phyloP scores from a whole-genome alignment of 1,140 invertebrate species.

The Aethina tumida region DNA sequence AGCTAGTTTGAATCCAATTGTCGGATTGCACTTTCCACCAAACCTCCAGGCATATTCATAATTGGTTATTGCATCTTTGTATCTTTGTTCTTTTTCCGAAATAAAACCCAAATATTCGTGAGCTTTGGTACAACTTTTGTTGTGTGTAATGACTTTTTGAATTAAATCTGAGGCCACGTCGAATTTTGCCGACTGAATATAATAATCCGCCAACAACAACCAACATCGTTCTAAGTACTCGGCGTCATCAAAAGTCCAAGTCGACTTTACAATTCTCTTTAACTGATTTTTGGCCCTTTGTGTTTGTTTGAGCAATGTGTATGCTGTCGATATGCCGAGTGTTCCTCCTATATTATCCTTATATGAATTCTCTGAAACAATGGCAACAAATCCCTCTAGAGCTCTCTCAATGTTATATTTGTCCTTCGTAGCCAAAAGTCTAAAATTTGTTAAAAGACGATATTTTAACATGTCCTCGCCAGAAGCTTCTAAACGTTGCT shows the following conservation, averaged over 20 bases:
- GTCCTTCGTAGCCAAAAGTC: conserved; percentile 74
- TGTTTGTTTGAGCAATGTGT: conserved; percentile 81
- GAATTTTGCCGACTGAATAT: conserved; percentile 77
- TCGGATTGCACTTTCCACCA: conserved; percentile 67
- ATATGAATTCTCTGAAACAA: conserved; percentile 57
- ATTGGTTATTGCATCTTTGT: conserved; percentile 71
- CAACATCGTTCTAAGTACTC: conserved; percentile 93
- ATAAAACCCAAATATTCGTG: conserved; percentile 83
- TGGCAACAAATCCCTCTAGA: conserved; percentile 67
- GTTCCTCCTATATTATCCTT: conserved; percentile 79
- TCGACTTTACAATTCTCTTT: conserved; percentile 76
- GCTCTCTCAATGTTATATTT: conserved; percentile 79
- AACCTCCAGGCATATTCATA: conserved; percentile 83
- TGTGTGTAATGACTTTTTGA: conserved; percentile 72
- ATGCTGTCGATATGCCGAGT: conserved; percentile 77
- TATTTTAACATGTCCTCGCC: conserved; percentile 54
- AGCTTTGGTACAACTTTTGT: conserved; percentile 83
- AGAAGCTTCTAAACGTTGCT: conserved; percentile 50
- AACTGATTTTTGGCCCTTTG: conserved; percentile 86
- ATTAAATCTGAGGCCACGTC: conserved; percentile 80
- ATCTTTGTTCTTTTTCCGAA: conserved; percentile 87
- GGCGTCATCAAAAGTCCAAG: conserved; percentile 90
- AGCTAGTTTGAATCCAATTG: conserved; percentile 85
- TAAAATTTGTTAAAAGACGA: conserved; percentile 70
- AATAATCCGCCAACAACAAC: conserved; percentile 86